Evolutionary conservation across 1,140 invertebrate species (phyloP).

Genomic region (Drosophila pseudoobscura): DNA sequence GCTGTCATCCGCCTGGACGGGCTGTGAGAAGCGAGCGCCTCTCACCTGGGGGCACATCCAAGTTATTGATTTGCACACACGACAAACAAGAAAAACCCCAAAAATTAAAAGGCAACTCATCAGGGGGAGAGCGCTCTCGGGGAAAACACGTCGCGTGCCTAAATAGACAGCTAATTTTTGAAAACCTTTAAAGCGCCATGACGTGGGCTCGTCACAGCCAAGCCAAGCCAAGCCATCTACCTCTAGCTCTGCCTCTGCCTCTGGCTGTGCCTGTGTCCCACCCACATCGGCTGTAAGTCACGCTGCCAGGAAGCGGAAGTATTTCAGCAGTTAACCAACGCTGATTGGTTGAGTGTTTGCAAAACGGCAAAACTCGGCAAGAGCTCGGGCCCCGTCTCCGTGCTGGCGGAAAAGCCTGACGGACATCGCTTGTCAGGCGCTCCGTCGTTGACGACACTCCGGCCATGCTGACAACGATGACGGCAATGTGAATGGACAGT

Average conservation of each 20-base stretch:
- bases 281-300: constrained; percentile 22
- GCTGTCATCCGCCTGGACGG: constrained; percentile 35
- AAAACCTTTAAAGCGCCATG: constrained; percentile 67
- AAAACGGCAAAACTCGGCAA: constrained; percentile 53
- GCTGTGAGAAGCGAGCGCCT: constrained; percentile 9
- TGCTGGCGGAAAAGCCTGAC: constrained; percentile 35
- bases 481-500: constrained; percentile 70
- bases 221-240: background rate
- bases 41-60: constrained; percentile 42
- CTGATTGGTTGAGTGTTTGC: constrained; percentile 79
- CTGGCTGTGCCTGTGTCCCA: constrained; percentile 14
- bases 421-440: constrained; percentile 39
- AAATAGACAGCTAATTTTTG: constrained; percentile 80
- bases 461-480: constrained; percentile 61
- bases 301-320: constrained; percentile 70
- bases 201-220: constrained; percentile 60
- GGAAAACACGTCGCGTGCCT: constrained; percentile 58
- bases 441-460: constrained; percentile 35
- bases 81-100: constrained; percentile 37
- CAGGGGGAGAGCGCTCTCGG: constrained; percentile 40
- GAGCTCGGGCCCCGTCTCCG: constrained; percentile 8
- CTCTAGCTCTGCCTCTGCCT: background rate
- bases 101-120: constrained; percentile 60
- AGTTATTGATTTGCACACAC: constrained; percentile 77
- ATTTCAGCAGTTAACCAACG: constrained; percentile 79